A percentile compares a stretch with the other conserved stretches of the same genome.
phyloP scores from a whole-genome alignment of 1,140 invertebrate genomes.

The Reticulitermes speratus region DNA sequence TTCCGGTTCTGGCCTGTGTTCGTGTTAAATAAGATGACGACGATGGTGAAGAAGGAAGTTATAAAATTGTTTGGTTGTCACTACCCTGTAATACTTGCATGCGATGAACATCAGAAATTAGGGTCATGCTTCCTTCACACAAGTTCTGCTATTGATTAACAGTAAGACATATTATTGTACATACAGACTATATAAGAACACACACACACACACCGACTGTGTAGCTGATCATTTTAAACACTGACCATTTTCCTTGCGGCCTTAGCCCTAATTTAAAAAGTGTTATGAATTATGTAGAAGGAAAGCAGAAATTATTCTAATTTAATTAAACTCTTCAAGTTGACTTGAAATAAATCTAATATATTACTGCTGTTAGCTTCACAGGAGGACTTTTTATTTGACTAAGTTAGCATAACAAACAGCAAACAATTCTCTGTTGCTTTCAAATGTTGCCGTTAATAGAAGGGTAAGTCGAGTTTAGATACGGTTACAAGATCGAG shows the following conservation, averaged over 20 bases:
- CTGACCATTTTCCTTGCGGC: background rate
- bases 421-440: background rate
- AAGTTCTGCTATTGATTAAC: background rate
- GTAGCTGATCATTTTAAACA: background rate
- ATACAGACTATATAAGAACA: background rate
- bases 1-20: background rate
- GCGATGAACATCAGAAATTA: constrained; percentile 6
- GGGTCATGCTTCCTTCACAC: background rate
- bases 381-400: background rate
- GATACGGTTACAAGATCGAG: no score
- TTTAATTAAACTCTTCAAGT: background rate
- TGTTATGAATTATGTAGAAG: constrained; percentile 16
- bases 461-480: no score
- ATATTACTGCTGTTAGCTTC: background rate
- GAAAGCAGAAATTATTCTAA: background rate
- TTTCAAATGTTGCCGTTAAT: background rate
- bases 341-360: background rate
- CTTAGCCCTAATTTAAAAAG: background rate
- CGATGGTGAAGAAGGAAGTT: background rate
- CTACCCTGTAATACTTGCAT: background rate
- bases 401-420: background rate
- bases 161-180: background rate
- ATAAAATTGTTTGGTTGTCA: constrained; percentile 1
- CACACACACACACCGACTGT: background rate
- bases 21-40: background rate